Evolutionary conservation across 2,113 vertebrate genomes (phyloP), one percentile per base, ranked within the genome.

Genomic region (Pelmatolapia mariae): DNA sequence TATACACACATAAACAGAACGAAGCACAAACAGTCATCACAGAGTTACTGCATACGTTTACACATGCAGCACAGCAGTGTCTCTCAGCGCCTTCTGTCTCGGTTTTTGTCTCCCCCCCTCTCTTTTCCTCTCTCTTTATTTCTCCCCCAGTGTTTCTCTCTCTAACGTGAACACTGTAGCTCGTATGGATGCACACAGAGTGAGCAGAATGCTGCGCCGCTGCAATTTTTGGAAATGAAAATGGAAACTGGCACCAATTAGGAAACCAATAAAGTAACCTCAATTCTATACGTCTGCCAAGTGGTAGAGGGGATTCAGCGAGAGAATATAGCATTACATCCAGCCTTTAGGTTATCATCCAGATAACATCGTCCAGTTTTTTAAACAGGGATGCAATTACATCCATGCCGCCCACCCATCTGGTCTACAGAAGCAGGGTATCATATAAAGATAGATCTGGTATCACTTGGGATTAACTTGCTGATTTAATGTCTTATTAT

Each of bases 231-330:
- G 95, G 94, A 95, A 94, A 94, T 92, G 90, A 94, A 96, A 95
- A 95, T 96, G 95, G 95, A 96, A 96, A 96, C 94, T 96, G 95
- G 94, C 95, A 96, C 91, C 94, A 96, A 95, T 96, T 96, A 95
- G 90, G 91, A 89, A 95, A 96, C 95, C 94, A 96, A 91, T 94
- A 95, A 95, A 95, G 93, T 85, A 94, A 94, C 95, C 95, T 94
- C 95, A 95, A 89, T 87, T 90, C 87, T 86, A 87, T 81, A 89
- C 4, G 57, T 92, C 93, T 95, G 94, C 95, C 93, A 96, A 95
- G 95, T 85, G 88, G 93, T 92, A 52, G 87, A 92, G 89, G 87
- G 89, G 87, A 93, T 94, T 93, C 86, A 79, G 71, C 57, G n/a
- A 71, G 79, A 86, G 92, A 85, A 83, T 92, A 84, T 94, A 84